Base-by-base conservation (phyloP, 1,140 invertebrate species). In the Galendromus occidentalis region DNA sequence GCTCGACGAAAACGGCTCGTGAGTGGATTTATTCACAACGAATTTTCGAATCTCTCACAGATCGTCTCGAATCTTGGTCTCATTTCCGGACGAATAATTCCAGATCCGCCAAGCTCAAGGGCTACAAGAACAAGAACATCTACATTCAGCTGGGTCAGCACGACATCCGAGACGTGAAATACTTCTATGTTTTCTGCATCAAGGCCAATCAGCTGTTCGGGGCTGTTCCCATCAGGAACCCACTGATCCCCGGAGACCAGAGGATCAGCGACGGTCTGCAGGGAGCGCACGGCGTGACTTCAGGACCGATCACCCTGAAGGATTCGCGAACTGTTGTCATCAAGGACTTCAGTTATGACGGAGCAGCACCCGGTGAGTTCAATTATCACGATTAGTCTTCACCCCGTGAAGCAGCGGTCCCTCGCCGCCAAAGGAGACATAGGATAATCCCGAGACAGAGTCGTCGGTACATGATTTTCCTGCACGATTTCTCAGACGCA, bases 251-350 rank as follows among this genome's bases (percentile, higher is more conserved):
- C 2, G 14, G 17, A 17, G 51, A 59, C n/a, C 51, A 59, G 9
- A 59, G 25, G 33, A 59, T 59, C 22, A 59, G 51, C 20, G 51
- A 59, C 2, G 51, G 51, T 17, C 25, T 59, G 17, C 51, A 59
- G 9, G 51, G 51, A 1, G 66, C 69, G 20, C 89, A 92, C 71
- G 83, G 80, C 18, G 85, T 92, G 0, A 82, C 82, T 28, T 91
- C 88, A 0, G 88, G 89, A 68, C 83, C 84, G 47, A 83, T 91
- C 69, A 86, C 90, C 2, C 81, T 90, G 47, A 87, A 91, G 6
- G 89, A 92, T 75, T 87, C 88, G 1, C 89, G 91, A 76, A 91
- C 88, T 6, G 79, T 91, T 44, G 79, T 90, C 67, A 81, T 91
- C 64, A 86, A 86, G 0, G 84, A 85, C 73, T 88, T 91, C 71